Base-by-base conservation (phyloP, 1,140 invertebrate genomes). In the Asbolus verrucosus region DNA sequence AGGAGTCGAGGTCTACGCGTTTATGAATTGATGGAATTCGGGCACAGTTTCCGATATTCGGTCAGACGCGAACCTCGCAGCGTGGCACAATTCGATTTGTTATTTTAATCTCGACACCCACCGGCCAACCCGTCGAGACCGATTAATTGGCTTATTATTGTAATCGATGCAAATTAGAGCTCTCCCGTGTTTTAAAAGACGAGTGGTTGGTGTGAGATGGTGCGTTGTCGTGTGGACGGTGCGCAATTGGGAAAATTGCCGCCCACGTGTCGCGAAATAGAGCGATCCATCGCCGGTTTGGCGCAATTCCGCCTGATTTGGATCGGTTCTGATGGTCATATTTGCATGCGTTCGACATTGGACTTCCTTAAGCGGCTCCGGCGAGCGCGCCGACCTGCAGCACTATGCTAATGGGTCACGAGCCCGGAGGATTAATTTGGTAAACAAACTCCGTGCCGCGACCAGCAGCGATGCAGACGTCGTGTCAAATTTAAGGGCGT, bases 321-420 rank as follows among this genome's bases (percentile, higher is more conserved):
- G 33, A 36, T 11, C 11, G 33, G 5, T 36, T 62, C 16, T 36
- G 39, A 63, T 63, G 39, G 39, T 13, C 24, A 3, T 21, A 63
- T 63, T 63, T 41, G 61, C 61, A 63, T 63, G 30, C 30, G 36
- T 63, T 63, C 61, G 61, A 63, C 61, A 63, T 63, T 63, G 61
- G 61, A 63, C 30, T 63, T 27, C 61, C 61, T 63, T 63, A 63
- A 39, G 39, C 61, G 61, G 61, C 36, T 39, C 61, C 61, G 60
- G 60, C 18, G 18, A 36, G 31, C 31, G 36, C 60, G 31, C 16
- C 24, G 38, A 65, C 2, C 33, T 14, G 41, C 18, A 66, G 30
- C 38, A 33, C 65, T 66, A 54, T 27, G 39, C 43, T 46, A 66
- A 33, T 66, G 39, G 63, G 65, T 66, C 65, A 50, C 18, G 38